Percentiles rank a stretch among this genome's conserved stretches.
These are phyloP conservation scores for Petromus typicus DNA, from an alignment of 2,113 vertebrate genomes.

Conservation along the genomic window DNA sequence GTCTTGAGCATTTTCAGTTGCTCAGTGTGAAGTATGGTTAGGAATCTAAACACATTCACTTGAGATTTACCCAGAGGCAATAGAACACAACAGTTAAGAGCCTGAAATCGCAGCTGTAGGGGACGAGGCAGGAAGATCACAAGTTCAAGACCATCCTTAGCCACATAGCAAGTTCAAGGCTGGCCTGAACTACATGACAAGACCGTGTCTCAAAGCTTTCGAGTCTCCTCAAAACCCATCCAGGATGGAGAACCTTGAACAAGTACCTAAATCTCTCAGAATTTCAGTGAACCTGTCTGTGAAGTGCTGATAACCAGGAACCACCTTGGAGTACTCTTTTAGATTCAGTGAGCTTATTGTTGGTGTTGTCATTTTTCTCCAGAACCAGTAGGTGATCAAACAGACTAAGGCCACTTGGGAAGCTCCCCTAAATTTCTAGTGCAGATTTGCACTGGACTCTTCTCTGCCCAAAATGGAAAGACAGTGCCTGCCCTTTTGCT, in stretches of 20 bases:
- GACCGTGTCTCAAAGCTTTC: not conserved
- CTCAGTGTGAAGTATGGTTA: not conserved
- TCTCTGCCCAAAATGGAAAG: not conserved
- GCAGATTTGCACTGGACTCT: not conserved
- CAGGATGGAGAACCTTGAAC: not conserved
- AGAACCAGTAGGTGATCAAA: not conserved
- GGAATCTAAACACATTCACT: not conserved
- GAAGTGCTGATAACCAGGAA: not conserved
- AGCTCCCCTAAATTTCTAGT: not conserved
- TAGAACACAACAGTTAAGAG: not conserved
- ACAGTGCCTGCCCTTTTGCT: constrained; percentile 59
- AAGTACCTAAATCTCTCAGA: not conserved
- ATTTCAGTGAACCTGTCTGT: not conserved
- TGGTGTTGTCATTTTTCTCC: not conserved
- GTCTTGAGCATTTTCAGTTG: not conserved
- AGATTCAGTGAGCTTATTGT: not conserved
- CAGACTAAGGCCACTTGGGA: not conserved
- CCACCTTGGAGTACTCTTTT: not conserved
- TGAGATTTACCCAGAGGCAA: constrained; percentile 14
- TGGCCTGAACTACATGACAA: not conserved
- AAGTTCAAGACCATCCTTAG: not conserved
- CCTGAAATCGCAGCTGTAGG: not conserved
- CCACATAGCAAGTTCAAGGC: not conserved
- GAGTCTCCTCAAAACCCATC: not conserved
- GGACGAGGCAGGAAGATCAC: not conserved